Evolutionary conservation across 1,140 invertebrate genomes (phyloP), one percentile per base, ranked within the genome.

Genomic region (Batillaria attramentaria): DNA sequence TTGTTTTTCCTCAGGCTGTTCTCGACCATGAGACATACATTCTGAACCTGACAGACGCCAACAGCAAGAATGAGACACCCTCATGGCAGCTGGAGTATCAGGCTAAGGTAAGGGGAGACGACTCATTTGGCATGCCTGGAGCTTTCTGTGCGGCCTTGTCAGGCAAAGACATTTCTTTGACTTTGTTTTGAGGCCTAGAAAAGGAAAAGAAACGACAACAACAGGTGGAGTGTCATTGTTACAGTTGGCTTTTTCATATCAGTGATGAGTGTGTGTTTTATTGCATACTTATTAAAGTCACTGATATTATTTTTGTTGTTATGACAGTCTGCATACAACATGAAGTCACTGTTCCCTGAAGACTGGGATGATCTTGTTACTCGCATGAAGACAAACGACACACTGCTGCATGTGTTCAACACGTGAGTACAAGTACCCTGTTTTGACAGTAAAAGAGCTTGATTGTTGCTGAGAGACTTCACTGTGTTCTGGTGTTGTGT

Each of bases 1-100:
- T n/a, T n/a, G n/a, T n/a, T n/a, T n/a, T n/a, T n/a, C n/a, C n/a
- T n/a, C 88, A 96, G 95, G 91, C 91, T 84, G 93, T 95, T 1
- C 93, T 98, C 18, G 97, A 99, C 90, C 96, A 98, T 87, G 96
- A 98, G n/a, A 95, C 94, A 10, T 97, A 93, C 91, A 94, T 94
- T 2, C 94, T 95, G 86, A 95, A 97, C 88, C 90, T 99, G 41
- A 95, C 94, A 83, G 91, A 93, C 89, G 95, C 96, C 0, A 96
- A 96, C 86, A 43, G 83, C 16, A 42, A 78, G 16, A 73, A 41
- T 1, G 8, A 1, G 10, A 31, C 35, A 0, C 83, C 85, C 1
- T 72, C 65, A 20, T 88, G 87, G 87, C 79, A 75, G 37, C 69
- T 84, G 24, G 87, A 88, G 69, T 88, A 88, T 65, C 78, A 74